Percentiles rank a stretch among this genome's conserved stretches.
Conservation (phyloP, 2,888 invertebrate species). For the Caenorhabditis afra region DNA sequence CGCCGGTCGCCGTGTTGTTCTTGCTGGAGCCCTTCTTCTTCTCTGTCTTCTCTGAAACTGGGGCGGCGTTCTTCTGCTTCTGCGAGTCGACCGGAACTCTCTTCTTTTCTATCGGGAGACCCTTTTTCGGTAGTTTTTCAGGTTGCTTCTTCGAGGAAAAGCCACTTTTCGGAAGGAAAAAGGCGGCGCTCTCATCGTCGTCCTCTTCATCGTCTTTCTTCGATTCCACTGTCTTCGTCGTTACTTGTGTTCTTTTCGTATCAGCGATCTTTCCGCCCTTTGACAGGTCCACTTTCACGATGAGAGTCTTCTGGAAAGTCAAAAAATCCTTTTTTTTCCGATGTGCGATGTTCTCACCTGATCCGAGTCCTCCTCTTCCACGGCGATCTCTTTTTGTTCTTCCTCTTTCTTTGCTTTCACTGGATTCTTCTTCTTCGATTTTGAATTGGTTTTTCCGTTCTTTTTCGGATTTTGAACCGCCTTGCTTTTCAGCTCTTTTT, state of each 20-base stretch:
- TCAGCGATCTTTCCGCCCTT: conserved; percentile 45
- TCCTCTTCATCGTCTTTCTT: conserved; percentile 11
- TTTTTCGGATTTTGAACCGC: conserved; percentile 20
- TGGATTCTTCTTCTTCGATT: not conserved
- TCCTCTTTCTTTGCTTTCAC: not conserved
- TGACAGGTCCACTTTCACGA: conserved; percentile 50
- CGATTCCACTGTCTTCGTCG: not conserved
- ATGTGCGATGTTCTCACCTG: conserved; percentile 15
- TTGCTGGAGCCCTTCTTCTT: conserved; percentile 47
- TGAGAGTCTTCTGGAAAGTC: conserved; percentile 25
- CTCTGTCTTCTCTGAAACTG: not conserved
- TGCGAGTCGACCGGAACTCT: not conserved
- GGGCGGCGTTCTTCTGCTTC: conserved; percentile 14
- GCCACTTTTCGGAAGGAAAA: conserved; percentile 42
- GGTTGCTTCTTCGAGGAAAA: not conserved
- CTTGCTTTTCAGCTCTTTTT: conserved; percentile 27
- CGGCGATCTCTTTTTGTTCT: not conserved
- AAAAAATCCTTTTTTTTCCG: too few species aligned
- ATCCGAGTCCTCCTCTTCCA: conserved; percentile 1
- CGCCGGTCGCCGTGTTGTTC: conserved; percentile 19
- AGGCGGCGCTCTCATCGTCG: conserved; percentile 38
- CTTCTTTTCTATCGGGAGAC: too few species aligned
- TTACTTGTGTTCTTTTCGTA: not conserved
- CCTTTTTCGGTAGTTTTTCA: not conserved
- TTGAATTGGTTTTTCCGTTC: not conserved